These are phyloP conservation scores for Saccopteryx leptura DNA, from an alignment of 2,113 vertebrate genomes.

Conservation along the genomic window DNA sequence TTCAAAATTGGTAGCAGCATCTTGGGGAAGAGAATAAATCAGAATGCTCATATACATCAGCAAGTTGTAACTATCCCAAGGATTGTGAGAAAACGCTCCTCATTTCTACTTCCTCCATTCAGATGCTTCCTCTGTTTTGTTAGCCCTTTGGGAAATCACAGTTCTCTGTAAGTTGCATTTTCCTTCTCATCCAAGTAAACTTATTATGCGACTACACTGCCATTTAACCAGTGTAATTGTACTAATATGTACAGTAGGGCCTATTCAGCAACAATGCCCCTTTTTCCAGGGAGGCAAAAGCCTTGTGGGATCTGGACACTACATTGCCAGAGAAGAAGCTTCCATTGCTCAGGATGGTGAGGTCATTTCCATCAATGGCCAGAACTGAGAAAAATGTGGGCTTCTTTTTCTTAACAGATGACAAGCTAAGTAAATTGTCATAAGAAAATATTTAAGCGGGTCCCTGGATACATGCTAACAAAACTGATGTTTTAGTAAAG, in stretches of 20 bases:
- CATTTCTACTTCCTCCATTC: background rate
- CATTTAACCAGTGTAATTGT: slow-evolving; percentile 66
- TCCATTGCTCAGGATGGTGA: background rate
- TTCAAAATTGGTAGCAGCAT: background rate
- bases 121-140: slow-evolving; percentile 28
- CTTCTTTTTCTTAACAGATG: slow-evolving; percentile 1
- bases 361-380: background rate
- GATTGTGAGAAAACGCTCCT: slow-evolving; percentile 58
- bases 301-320: background rate
- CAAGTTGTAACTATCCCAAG: slow-evolving; percentile 47
- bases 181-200: slow-evolving; percentile 66
- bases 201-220: slow-evolving; percentile 53
- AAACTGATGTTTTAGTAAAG: background rate
- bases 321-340: background rate
- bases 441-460: background rate
- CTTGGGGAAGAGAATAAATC: slow-evolving; percentile 53
- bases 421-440: background rate
- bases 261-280: slow-evolving; percentile 43
- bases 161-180: slow-evolving; percentile 69
- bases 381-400: background rate
- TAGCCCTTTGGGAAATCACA: slow-evolving; percentile 67
- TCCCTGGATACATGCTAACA: background rate
- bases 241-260: slow-evolving; percentile 1
- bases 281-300: background rate
- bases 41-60: slow-evolving; percentile 4